A percentile compares a stretch with the other conserved stretches of the same genome.
Evolutionary conservation across 1,140 invertebrate genomes (phyloP).

Genomic region (Drosophila sp.): DNA sequence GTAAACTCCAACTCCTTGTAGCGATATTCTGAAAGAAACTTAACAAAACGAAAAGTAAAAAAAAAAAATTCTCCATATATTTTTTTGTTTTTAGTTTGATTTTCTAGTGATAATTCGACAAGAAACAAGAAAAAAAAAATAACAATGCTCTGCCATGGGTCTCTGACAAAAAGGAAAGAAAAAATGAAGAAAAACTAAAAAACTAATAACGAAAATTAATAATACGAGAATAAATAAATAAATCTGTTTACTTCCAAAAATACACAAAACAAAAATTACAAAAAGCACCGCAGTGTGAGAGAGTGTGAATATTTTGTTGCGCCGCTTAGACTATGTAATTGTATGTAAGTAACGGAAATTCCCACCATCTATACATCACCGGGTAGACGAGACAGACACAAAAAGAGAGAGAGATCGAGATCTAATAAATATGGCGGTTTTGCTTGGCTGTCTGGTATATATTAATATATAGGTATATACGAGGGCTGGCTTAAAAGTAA

Average conservation of each 20-base stretch:
- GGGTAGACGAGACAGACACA: constrained; percentile 37
- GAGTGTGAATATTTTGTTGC: constrained; percentile 18
- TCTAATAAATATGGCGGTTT: constrained; percentile 36
- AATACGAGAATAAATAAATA: constrained; percentile 74
- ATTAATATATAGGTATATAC: neutral
- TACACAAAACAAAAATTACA: constrained; percentile 20
- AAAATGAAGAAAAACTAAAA: constrained; percentile 36
- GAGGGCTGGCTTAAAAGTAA: neutral
- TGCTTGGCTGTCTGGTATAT: neutral
- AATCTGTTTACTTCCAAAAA: constrained; percentile 79
- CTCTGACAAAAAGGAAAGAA: constrained; percentile 53
- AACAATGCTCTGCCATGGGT: constrained; percentile 71
- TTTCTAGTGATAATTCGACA: constrained; percentile 76
- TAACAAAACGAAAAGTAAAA: constrained; percentile 45
- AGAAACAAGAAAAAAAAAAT: constrained; percentile 37
- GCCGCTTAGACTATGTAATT: constrained; percentile 17
- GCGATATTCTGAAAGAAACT: constrained; percentile 76
- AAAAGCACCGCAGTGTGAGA: neutral
- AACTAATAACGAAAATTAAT: constrained; percentile 61
- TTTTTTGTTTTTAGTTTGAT: constrained; percentile 61
- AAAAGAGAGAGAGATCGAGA: constrained; percentile 25
- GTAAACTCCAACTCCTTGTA: constrained; percentile 53
- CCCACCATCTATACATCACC: constrained; percentile 71
- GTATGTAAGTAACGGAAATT: constrained; percentile 68
- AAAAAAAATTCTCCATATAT: constrained; percentile 31